These are phyloP conservation scores for Percopsis transmontana DNA, from an alignment of 2,113 vertebrate genomes.

Conservation along the genomic window DNA sequence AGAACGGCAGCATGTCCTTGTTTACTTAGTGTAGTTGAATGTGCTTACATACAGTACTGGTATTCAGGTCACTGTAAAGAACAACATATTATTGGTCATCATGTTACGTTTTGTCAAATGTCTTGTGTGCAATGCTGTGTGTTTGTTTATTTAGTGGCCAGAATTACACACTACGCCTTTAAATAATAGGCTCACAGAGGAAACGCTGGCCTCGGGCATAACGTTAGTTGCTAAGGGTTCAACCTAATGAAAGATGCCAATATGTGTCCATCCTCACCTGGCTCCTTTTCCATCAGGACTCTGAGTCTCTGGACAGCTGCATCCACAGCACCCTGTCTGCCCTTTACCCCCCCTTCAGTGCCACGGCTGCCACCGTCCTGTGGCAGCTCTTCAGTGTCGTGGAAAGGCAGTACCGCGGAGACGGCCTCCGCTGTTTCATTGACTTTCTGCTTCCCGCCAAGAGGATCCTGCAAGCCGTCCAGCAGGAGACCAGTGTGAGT, in stretches of 20 bases:
- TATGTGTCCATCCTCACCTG: slow-evolving; percentile 4
- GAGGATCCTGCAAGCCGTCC: slow-evolving; percentile 79
- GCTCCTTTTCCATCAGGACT: slow-evolving; percentile 71
- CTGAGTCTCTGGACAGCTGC: slow-evolving; percentile 81
- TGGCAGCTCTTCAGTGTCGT: slow-evolving; percentile 86
- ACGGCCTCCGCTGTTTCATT: slow-evolving; percentile 83
- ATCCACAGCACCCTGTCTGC: slow-evolving; percentile 82
- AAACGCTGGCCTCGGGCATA: not conserved
- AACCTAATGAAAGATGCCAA: not conserved
- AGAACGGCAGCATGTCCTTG: not conserved
- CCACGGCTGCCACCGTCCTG: slow-evolving; percentile 81
- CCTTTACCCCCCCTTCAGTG: slow-evolving; percentile 81
- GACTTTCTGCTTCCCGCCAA: slow-evolving; percentile 85
- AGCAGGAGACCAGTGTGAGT: slow-evolving; percentile 83
- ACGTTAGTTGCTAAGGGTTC: not conserved
- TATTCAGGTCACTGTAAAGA: not conserved
- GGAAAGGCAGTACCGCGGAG: slow-evolving; percentile 81
- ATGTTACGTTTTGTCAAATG: too few species aligned
- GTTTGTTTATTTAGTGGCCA: too few species aligned
- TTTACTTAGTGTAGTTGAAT: slow-evolving; percentile 8
- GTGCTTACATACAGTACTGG: not conserved
- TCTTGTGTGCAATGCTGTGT: too few species aligned
- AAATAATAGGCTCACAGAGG: not conserved
- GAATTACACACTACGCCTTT: too few species aligned
- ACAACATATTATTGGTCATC: too few species aligned